Conservation (phyloP, 1,140 invertebrate species). For the Drosophila athabasca region DNA sequence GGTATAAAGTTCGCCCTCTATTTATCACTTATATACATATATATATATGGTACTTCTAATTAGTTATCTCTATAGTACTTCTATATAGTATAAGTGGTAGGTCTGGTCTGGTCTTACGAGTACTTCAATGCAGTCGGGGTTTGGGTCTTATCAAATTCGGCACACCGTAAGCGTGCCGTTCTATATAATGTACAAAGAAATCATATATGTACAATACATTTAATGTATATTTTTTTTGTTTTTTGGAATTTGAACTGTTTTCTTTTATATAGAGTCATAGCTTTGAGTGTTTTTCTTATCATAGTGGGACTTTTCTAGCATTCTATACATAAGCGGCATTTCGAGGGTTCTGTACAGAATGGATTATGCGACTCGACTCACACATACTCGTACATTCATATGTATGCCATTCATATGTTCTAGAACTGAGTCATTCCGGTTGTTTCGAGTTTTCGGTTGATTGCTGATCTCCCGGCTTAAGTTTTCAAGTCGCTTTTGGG, state of each 20-base stretch:
- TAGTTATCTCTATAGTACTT: neutral
- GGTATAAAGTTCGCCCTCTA: slow-evolving; percentile 40
- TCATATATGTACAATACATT: neutral
- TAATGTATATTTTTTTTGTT: neutral
- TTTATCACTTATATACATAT: slow-evolving; percentile 39
- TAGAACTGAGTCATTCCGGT: slow-evolving; percentile 12
- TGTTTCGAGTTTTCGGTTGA: slow-evolving; percentile 6
- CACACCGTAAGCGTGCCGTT: slow-evolving; percentile 49
- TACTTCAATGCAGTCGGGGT: too few relatives aligned
- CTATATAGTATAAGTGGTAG: neutral
- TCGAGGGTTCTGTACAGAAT: neutral
- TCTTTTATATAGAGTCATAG: neutral
- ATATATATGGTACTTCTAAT: neutral
- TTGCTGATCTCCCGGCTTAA: too few relatives aligned
- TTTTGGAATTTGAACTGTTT: slow-evolving; percentile 53
- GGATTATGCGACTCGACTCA: neutral
- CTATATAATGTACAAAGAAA: neutral
- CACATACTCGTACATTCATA: too few relatives aligned
- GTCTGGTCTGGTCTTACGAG: neutral
- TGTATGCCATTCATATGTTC: neutral
- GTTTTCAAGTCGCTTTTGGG: slow-evolving; percentile 21
- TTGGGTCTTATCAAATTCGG: slow-evolving; percentile 50
- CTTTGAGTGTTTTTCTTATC: slow-evolving; percentile 18
- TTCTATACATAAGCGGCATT: neutral
- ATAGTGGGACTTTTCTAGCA: slow-evolving; percentile 29